phyloP scores from a whole-genome alignment of 2,113 vertebrate genomes.

The Pituophis catenifer region DNA sequence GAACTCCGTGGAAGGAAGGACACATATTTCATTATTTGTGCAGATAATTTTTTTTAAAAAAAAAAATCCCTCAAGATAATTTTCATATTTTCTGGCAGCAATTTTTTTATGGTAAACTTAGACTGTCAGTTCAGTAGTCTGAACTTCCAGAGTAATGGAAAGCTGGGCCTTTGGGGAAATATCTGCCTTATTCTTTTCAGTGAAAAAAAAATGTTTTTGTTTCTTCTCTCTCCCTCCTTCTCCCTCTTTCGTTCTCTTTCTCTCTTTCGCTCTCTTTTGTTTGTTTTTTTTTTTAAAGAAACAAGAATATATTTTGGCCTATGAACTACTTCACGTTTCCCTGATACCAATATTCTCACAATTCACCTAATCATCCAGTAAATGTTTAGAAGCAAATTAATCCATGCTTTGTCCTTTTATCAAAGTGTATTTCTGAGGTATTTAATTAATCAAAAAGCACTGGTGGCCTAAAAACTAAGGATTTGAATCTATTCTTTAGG shows the following conservation, averaged over 20 bases:
- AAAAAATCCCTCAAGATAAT: constrained; percentile 31
- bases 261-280: neutral
- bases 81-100: constrained; percentile 40
- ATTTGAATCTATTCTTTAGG: neutral
- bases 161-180: constrained; percentile 53
- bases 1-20: constrained; percentile 9
- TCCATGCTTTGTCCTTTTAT: neutral
- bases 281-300: constrained; percentile 52
- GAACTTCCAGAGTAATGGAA: constrained; percentile 43
- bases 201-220: constrained; percentile 39
- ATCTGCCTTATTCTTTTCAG: constrained; percentile 49
- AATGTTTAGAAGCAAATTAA: neutral
- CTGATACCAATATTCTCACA: neutral
- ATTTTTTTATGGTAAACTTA: constrained; percentile 19
- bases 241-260: neutral
- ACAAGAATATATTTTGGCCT: constrained; percentile 47
- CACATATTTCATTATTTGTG: neutral
- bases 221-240: neutral
- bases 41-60: neutral
- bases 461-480: neutral
- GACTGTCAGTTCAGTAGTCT: constrained; percentile 44
- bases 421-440: neutral
- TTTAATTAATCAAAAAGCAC: neutral
- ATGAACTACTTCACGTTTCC: constrained; percentile 48
- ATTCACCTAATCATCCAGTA: neutral